Evolutionary conservation across 2,888 invertebrate genomes (phyloP).

Genomic region (Yponomeuta evonymella): DNA sequence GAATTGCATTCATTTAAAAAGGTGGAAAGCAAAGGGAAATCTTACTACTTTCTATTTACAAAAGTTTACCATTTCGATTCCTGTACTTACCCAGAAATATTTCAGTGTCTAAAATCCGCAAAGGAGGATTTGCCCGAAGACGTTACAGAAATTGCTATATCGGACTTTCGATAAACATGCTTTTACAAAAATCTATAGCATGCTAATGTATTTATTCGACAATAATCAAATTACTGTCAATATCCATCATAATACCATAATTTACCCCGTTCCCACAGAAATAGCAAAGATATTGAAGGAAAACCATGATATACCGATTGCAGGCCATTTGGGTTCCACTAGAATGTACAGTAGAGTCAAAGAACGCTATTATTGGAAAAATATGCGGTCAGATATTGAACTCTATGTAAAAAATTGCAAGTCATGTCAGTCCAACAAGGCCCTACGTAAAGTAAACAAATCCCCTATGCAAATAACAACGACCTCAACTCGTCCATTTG

Average conservation of each 20-base stretch:
- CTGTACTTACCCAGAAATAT: conserved; percentile 18
- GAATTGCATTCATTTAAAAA: no score
- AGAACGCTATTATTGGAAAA: conserved; percentile 11
- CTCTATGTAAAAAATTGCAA: conserved; percentile 6
- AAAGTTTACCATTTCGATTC: conserved; percentile 22
- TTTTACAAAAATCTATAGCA: conserved; percentile 16
- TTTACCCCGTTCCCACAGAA: conserved; percentile 4
- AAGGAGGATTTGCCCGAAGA: conserved; percentile 12
- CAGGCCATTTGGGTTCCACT: conserved; percentile 9
- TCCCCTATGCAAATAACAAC: conserved; percentile 15
- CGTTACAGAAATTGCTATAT: conserved; percentile 16
- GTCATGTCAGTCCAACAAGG: conserved; percentile 8
- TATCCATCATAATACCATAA: conserved; percentile 10
- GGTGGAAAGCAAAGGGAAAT: no score
- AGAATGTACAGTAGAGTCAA: conserved; percentile 9
- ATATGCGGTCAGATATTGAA: conserved; percentile 10
- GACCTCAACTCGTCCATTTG: conserved; percentile 20
- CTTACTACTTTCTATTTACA: conserved; percentile 17
- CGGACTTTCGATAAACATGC: conserved; percentile 9
- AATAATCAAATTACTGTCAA: neutral
- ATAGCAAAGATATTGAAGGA: conserved; percentile 9
- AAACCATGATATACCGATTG: conserved; percentile 9
- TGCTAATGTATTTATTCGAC: conserved; percentile 8
- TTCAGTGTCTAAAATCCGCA: conserved; percentile 19
- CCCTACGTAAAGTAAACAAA: conserved; percentile 3